Conservation (phyloP, 2,797 vertebrate genomes). For the Tachyglossus aculeatus region DNA sequence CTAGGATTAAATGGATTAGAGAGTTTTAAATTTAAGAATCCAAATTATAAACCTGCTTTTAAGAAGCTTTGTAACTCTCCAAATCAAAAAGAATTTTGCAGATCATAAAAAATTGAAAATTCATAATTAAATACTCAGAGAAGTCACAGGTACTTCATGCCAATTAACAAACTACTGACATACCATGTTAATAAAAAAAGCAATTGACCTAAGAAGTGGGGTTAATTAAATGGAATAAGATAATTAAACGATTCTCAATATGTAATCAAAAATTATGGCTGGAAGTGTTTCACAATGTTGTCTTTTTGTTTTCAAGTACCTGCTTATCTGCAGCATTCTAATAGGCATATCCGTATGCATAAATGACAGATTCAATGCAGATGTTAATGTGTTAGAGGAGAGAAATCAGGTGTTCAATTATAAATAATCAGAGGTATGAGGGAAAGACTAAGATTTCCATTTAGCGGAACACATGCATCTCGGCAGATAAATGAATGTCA, state of each 20-base stretch:
- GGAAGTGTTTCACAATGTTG: slow-evolving; percentile 72
- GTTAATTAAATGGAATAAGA: slow-evolving; percentile 75
- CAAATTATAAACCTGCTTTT: no score
- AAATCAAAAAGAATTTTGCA: no score
- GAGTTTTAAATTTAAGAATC: no score
- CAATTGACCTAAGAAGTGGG: slow-evolving; percentile 67
- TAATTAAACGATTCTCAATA: slow-evolving; percentile 75
- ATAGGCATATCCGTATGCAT: slow-evolving; percentile 65
- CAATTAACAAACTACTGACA: slow-evolving; percentile 69
- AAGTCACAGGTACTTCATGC: slow-evolving; percentile 59
- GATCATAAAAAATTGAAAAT: no score
- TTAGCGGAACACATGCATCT: slow-evolving; percentile 49
- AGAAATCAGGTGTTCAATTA: slow-evolving; percentile 77
- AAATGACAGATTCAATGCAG: slow-evolving; percentile 60
- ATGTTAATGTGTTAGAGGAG: slow-evolving; percentile 71
- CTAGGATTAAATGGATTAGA: no score
- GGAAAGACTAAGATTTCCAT: slow-evolving; percentile 45
- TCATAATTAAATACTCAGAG: slow-evolving; percentile 30
- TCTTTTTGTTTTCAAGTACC: slow-evolving; percentile 67
- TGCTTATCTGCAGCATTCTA: slow-evolving; percentile 66
- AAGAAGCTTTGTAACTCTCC: no score
- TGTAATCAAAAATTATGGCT: slow-evolving; percentile 70
- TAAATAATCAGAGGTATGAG: slow-evolving; percentile 63
- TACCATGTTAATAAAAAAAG: slow-evolving; percentile 69
- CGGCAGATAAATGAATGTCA: slow-evolving; percentile 46